phyloP scores from a whole-genome alignment of 1,140 invertebrate genomes.

The Drosophila athabasca region DNA sequence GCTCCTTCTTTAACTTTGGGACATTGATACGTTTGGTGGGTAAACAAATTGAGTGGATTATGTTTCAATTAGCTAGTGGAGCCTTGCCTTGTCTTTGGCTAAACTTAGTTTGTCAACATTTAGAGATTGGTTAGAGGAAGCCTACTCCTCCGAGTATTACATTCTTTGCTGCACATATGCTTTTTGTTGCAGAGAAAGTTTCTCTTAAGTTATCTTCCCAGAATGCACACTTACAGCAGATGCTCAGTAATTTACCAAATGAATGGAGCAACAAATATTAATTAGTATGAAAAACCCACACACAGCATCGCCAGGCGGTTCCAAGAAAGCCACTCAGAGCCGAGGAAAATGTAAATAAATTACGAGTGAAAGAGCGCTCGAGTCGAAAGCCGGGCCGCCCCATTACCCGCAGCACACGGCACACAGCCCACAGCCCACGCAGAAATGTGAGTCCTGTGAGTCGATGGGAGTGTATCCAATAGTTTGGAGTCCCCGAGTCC shows the following conservation, averaged over 20 bases:
- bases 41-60: not conserved
- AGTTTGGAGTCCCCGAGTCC: conserved; percentile 53
- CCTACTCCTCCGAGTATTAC: too few relatives aligned
- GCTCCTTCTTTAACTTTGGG: too few relatives aligned
- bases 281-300: conserved; percentile 39
- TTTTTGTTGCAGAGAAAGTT: too few relatives aligned
- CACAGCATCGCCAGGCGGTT: conserved; percentile 9
- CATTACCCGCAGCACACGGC: conserved; percentile 3
- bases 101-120: too few relatives aligned
- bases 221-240: not conserved
- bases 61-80: conserved; percentile 2
- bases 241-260: conserved; percentile 40
- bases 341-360: conserved; percentile 42
- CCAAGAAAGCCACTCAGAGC: not conserved
- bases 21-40: conserved; percentile 4
- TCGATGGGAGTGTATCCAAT: conserved; percentile 49
- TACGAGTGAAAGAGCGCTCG: conserved; percentile 20
- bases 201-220: too few relatives aligned
- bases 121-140: too few relatives aligned
- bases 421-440: conserved; percentile 24
- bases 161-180: too few relatives aligned
- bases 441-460: not conserved
- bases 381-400: not conserved
- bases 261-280: conserved; percentile 72
- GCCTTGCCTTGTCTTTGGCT: too few relatives aligned